phyloP scores from a whole-genome alignment of 2,797 vertebrate species.

The Lutjanus campechanus region DNA sequence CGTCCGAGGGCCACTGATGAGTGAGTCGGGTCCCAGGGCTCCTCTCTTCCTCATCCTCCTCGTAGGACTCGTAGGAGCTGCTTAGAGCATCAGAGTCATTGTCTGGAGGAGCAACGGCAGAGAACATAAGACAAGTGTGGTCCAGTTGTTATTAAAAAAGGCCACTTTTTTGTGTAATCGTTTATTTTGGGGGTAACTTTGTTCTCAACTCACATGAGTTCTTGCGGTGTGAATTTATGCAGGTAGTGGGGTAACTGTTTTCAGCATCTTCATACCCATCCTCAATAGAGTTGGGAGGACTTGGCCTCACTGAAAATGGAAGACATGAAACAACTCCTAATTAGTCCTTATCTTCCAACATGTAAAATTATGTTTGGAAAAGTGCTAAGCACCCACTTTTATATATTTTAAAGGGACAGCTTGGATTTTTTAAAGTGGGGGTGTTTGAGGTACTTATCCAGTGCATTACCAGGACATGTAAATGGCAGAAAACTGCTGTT shows the following conservation, averaged over 20 bases:
- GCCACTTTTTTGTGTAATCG: accelerated
- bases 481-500: no score
- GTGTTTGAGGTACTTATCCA: no score
- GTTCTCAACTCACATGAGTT: slow-evolving; percentile 90
- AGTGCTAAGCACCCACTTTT: slow-evolving; percentile 4
- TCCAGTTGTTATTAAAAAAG: neutral
- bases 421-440: no score
- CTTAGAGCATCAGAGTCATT: slow-evolving; percentile 98
- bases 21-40: slow-evolving; percentile 77
- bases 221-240: slow-evolving; percentile 92
- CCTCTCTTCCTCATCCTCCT: slow-evolving; percentile 95
- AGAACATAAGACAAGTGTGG: neutral
- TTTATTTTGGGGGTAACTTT: neutral
- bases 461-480: no score
- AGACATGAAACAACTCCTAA: slow-evolving; percentile 10
- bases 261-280: slow-evolving; percentile 97
- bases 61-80: slow-evolving; percentile 98
- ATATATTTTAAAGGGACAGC: neutral
- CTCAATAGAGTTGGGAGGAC: slow-evolving; percentile 93
- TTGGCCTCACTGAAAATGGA: slow-evolving; percentile 88
- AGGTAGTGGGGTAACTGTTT: slow-evolving; percentile 91
- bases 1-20: slow-evolving; percentile 96
- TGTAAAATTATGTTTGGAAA: slow-evolving; percentile 33
- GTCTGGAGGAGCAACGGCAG: slow-evolving; percentile 79
- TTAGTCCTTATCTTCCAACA: slow-evolving; percentile 10